phyloP scores from a whole-genome alignment of 1,140 invertebrate species.

The Hyphantria cunea region DNA sequence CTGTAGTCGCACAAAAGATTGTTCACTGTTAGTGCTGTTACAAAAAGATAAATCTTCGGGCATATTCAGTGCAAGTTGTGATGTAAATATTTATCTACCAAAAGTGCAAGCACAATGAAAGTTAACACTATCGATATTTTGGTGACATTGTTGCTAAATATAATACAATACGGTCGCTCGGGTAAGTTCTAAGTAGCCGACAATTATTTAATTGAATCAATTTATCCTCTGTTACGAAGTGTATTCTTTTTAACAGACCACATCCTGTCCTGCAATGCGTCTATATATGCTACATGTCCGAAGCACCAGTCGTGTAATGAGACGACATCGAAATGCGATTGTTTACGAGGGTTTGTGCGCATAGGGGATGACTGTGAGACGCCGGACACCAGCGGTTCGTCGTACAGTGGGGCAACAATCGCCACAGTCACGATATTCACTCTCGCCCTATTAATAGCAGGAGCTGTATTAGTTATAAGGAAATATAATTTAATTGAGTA shows the following conservation, averaged over 20 bases:
- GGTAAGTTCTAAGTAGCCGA: conserved; percentile 60
- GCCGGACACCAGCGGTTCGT: conserved; percentile 31
- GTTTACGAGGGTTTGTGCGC: conserved; percentile 50
- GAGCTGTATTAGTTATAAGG: conserved; percentile 70
- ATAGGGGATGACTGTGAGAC: conserved; percentile 51
- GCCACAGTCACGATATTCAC: conserved; percentile 68
- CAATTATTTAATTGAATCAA: conserved; percentile 81
- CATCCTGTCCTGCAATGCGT: conserved; percentile 72
- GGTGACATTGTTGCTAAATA: conserved; percentile 54
- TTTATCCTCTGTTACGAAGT: conserved; percentile 63
- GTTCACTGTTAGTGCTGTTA: conserved; percentile 39
- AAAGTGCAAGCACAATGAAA: conserved; percentile 47
- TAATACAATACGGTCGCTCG: conserved; percentile 57
- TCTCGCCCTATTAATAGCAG: conserved; percentile 62
- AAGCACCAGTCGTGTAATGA: conserved; percentile 59
- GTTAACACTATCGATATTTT: conserved; percentile 54
- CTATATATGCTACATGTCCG: conserved; percentile 45
- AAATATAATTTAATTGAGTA: conserved; percentile 77
- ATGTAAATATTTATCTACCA: conserved; percentile 49
- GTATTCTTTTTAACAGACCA: conserved; percentile 78
- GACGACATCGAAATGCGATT: conserved; percentile 52
- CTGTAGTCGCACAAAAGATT: conserved; percentile 39
- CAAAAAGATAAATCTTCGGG: conserved; percentile 47
- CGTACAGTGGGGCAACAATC: conserved; percentile 50
- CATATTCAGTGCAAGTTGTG: conserved; percentile 50